These are phyloP conservation scores for Chrysogorgia sp. DNA, from an alignment of 92 coral and sea anemone genomes.

Conservation along the genomic window DNA sequence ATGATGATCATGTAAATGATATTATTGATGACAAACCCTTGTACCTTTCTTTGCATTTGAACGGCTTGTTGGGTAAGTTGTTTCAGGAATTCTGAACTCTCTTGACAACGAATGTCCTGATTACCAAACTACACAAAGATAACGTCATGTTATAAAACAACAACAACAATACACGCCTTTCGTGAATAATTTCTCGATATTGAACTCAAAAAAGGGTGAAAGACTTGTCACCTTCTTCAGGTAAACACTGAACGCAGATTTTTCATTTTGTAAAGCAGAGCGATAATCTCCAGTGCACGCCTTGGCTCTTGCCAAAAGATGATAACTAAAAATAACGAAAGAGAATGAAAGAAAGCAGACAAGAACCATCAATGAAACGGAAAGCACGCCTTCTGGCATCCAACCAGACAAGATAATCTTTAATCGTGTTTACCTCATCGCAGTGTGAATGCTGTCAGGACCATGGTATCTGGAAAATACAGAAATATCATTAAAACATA, in stretches of 20 bases:
- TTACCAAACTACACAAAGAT: slow-evolving; percentile 78
- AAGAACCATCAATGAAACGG: background rate
- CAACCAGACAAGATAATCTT: no score
- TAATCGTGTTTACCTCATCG: slow-evolving; percentile 75
- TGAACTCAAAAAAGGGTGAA: background rate
- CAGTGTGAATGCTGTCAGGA: slow-evolving; percentile 89
- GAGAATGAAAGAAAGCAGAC: slow-evolving; percentile 1
- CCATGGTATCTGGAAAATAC: slow-evolving; percentile 81
- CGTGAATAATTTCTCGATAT: background rate
- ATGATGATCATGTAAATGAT: background rate
- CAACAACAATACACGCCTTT: background rate
- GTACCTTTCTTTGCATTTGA: slow-evolving; percentile 88
- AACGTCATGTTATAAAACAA: background rate
- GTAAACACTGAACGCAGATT: slow-evolving; percentile 87
- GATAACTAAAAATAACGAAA: slow-evolving; percentile 62
- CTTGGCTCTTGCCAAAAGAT: slow-evolving; percentile 93
- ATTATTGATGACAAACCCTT: background rate
- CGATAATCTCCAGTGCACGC: slow-evolving; percentile 94
- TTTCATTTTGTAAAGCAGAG: slow-evolving; percentile 88
- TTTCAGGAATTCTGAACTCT: slow-evolving; percentile 91
- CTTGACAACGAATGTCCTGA: slow-evolving; percentile 84
- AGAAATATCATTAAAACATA: background rate
- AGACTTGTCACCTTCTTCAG: slow-evolving; percentile 69
- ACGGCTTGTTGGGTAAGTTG: slow-evolving; percentile 98
- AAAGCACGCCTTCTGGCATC: background rate